Evolutionary conservation across 2,888 invertebrate species (phyloP).

Genomic region (Rhopalosiphum nymphaeae): DNA sequence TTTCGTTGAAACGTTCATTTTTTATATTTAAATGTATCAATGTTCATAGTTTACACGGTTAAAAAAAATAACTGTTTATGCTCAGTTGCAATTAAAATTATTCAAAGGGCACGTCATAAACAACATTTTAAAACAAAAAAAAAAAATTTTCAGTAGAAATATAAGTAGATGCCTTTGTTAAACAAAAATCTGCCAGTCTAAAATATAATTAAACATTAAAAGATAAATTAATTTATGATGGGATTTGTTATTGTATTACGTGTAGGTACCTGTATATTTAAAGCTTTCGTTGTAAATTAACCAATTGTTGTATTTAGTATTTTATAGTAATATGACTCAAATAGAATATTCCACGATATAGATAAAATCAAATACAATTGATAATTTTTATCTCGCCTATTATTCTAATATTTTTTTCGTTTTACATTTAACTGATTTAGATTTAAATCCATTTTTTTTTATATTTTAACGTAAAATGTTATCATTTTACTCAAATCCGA

Average conservation of each 20-base stretch:
- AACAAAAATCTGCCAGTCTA: not conserved
- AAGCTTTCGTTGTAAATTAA: not conserved
- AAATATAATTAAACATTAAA: not conserved
- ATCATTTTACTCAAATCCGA: not conserved
- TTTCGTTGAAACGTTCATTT: not conserved
- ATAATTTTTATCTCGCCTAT: not conserved
- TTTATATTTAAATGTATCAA: not conserved
- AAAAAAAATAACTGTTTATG: not conserved
- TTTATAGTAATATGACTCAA: not conserved
- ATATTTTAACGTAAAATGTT: not conserved
- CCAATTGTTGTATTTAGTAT: not conserved
- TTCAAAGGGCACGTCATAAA: not conserved
- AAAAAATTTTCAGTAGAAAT: not conserved
- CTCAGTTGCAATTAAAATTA: not conserved
- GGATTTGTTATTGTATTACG: not conserved
- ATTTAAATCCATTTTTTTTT: not conserved
- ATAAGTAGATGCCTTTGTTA: not conserved
- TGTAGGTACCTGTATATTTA: not conserved
- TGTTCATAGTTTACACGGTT: not conserved
- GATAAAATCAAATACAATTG: not conserved
- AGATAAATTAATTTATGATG: not conserved
- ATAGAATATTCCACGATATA: not conserved
- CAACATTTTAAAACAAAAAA: not conserved
- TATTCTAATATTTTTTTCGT: not conserved
- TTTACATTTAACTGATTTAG: not conserved